phyloP scores from a whole-genome alignment of 2,888 invertebrate genomes.

The Esperia sulphurella region DNA sequence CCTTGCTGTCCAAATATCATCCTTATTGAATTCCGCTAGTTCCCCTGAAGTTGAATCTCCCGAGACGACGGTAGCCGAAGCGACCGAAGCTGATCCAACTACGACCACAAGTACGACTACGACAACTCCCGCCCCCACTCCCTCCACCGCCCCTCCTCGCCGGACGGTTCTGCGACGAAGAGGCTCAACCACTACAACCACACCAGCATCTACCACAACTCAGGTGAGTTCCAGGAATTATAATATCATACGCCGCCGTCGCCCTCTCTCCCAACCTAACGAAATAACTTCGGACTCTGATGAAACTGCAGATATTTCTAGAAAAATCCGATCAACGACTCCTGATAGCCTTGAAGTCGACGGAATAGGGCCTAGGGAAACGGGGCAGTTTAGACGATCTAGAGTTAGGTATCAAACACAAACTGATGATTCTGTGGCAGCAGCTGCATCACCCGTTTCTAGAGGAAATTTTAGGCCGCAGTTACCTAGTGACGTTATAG shows the following conservation, averaged over 20 bases:
- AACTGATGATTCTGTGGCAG: slow-evolving; percentile 54
- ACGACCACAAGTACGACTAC: slow-evolving; percentile 41
- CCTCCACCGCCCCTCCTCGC: slow-evolving; percentile 36
- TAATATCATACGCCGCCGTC: slow-evolving; percentile 64
- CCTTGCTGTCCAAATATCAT: slow-evolving; percentile 67
- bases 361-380: slow-evolving; percentile 27
- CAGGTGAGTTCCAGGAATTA: slow-evolving; percentile 80
- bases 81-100: slow-evolving; percentile 37
- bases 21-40: slow-evolving; percentile 56
- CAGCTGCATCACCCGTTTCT: slow-evolving; percentile 55
- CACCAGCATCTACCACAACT: slow-evolving; percentile 42
- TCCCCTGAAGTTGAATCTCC: slow-evolving; percentile 25
- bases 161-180: slow-evolving; percentile 22
- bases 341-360: slow-evolving; percentile 67
- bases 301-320: slow-evolving; percentile 38
- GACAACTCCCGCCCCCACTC: slow-evolving; percentile 31
- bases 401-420: slow-evolving; percentile 42
- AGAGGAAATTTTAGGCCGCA: slow-evolving; percentile 55
- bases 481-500: slow-evolving; percentile 66
- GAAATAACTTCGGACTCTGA: slow-evolving; percentile 62
- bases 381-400: slow-evolving; percentile 28
- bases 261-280: slow-evolving; percentile 56
- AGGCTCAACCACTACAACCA: slow-evolving; percentile 28
- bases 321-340: slow-evolving; percentile 70
- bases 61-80: slow-evolving; percentile 34